Evolutionary conservation across 2,888 invertebrate species (phyloP).

Genomic region (Cylindroiulus punctatus): DNA sequence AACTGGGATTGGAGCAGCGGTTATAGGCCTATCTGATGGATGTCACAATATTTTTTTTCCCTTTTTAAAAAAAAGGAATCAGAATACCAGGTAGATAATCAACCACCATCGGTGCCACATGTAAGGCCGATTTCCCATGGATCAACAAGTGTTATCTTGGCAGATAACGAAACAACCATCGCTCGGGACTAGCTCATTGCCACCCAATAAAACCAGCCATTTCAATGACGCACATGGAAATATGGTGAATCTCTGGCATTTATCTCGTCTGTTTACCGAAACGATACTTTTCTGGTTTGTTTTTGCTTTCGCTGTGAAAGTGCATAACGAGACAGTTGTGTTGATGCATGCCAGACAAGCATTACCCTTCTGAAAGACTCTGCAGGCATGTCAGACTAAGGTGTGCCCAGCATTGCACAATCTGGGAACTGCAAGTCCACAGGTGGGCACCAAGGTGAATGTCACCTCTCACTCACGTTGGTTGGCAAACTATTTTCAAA

Average conservation of each 20-base stretch:
- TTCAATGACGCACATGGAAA: background rate
- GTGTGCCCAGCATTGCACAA: slow-evolving; percentile 32
- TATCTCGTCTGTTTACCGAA: background rate
- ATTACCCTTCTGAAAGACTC: background rate
- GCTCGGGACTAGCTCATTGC: background rate
- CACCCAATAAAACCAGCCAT: background rate
- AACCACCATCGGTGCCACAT: background rate
- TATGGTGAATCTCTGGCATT: background rate
- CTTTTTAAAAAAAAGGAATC: no score
- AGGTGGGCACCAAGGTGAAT: slow-evolving; percentile 20
- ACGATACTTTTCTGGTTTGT: background rate
- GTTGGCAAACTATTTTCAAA: no score
- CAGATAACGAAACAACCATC: background rate
- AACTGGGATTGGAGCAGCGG: no score
- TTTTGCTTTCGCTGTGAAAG: background rate
- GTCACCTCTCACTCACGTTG: background rate
- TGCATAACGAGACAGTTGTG: background rate
- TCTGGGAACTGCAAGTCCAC: background rate
- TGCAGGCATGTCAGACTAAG: background rate
- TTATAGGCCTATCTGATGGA: background rate
- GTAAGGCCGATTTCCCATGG: background rate
- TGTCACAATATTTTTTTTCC: background rate
- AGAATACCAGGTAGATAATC: background rate
- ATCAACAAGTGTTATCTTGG: slow-evolving; percentile 19
- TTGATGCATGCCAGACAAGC: background rate